phyloP scores from a whole-genome alignment of 2,888 invertebrate genomes.

The Salpingus planirostris region DNA sequence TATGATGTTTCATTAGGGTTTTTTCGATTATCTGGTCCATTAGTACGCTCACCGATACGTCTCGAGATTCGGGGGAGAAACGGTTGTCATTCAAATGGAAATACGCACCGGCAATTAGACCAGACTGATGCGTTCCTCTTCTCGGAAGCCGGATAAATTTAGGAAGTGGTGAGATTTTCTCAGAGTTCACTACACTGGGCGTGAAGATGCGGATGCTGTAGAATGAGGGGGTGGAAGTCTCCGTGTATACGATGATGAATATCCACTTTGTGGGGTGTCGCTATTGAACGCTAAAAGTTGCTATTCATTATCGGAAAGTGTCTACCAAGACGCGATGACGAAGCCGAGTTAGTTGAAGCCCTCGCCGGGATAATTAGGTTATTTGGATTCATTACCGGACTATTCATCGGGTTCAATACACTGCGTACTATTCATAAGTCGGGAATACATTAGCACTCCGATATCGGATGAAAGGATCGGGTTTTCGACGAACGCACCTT shows the following conservation, averaged over 20 bases:
- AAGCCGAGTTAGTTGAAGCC: constrained; percentile 17
- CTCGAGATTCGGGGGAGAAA: constrained; percentile 2
- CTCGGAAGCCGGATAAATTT: no score
- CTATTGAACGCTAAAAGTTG: no score
- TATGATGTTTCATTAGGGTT: constrained; percentile 17
- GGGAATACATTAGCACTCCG: not conserved
- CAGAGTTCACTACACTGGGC: no score
- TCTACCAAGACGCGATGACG: constrained; percentile 17
- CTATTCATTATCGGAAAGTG: constrained; percentile 17
- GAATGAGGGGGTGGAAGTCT: no score
- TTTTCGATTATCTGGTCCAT: constrained; percentile 16
- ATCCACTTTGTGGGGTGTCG: not conserved
- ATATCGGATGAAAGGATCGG: no score
- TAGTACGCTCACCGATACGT: constrained; percentile 11
- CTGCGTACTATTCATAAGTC: not conserved
- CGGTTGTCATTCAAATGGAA: no score
- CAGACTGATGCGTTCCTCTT: no score
- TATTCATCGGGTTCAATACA: constrained; percentile 18
- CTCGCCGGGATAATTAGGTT: constrained; percentile 18
- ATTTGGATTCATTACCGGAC: constrained; percentile 23
- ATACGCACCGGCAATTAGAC: no score
- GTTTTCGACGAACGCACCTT: no score
- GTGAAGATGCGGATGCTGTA: no score
- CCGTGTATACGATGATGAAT: not conserved
- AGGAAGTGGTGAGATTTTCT: no score